Conservation (phyloP, 1,140 invertebrate genomes). For the Lordiphosa collinella region DNA sequence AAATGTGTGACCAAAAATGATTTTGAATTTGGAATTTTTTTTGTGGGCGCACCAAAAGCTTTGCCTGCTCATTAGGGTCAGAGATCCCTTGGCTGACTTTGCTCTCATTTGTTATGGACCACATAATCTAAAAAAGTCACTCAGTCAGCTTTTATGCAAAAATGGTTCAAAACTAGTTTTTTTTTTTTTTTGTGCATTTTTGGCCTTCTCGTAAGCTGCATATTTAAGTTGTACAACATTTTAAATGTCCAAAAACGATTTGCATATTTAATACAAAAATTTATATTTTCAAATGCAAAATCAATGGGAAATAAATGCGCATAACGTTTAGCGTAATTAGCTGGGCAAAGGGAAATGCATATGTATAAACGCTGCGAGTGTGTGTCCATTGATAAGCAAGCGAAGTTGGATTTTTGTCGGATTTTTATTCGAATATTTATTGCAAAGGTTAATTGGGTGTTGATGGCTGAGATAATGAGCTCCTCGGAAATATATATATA, state of each 20-base stretch:
- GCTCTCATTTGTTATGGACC: slow-evolving; percentile 56
- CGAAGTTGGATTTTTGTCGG: slow-evolving; percentile 10
- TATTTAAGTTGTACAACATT: slow-evolving; percentile 62
- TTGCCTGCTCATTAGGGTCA: slow-evolving; percentile 53
- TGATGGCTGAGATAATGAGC: slow-evolving; percentile 48
- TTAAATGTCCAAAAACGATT: slow-evolving; percentile 43
- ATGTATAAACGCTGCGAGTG: slow-evolving; percentile 9
- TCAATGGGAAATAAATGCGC: slow-evolving; percentile 63
- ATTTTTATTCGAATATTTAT: slow-evolving; percentile 31
- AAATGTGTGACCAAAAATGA: slow-evolving; percentile 23
- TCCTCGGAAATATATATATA: slow-evolving; percentile 8
- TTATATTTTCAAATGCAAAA: slow-evolving; percentile 60
- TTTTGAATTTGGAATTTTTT: neutral
- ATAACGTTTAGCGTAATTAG: slow-evolving; percentile 73
- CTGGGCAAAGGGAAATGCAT: slow-evolving; percentile 28
- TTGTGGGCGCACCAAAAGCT: slow-evolving; percentile 1
- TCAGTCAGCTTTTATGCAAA: slow-evolving; percentile 48
- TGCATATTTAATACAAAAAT: slow-evolving; percentile 56
- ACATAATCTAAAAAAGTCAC: slow-evolving; percentile 37
- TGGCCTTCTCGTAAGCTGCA: slow-evolving; percentile 43
- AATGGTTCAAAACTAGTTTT: no score
- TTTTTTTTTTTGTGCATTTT: no score
- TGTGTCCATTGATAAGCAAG: slow-evolving; percentile 39
- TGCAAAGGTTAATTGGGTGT: slow-evolving; percentile 62
- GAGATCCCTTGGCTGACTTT: slow-evolving; percentile 5